Conservation (phyloP, 2,113 vertebrate species). For the Raja brachyura region DNA sequence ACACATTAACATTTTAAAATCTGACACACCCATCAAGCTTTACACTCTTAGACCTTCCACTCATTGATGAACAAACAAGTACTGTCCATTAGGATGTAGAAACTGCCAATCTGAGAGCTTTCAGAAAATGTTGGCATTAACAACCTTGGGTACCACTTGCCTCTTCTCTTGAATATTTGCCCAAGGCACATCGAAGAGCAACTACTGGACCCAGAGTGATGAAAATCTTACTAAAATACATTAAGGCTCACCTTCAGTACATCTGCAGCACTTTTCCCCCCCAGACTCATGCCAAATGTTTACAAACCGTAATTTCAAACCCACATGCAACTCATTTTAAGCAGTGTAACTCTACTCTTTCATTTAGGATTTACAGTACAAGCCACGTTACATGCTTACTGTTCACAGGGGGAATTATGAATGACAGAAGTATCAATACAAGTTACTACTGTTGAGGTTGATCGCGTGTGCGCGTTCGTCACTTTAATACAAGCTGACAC, state of each 20-base stretch:
- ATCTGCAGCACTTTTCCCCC: not conserved
- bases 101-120: not conserved
- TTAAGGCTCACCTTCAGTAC: slow-evolving; percentile 4
- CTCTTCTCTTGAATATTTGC: not conserved
- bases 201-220: not conserved
- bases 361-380: slow-evolving; percentile 31
- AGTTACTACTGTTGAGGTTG: slow-evolving; percentile 29
- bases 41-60: too few species aligned
- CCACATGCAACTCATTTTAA: slow-evolving; percentile 35
- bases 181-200: slow-evolving; percentile 1
- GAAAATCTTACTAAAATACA: slow-evolving; percentile 15
- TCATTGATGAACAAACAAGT: too few species aligned
- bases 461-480: not conserved
- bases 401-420: slow-evolving; percentile 30
- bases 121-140: not conserved
- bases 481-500: slow-evolving; percentile 12
- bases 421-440: slow-evolving; percentile 36
- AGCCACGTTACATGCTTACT: slow-evolving; percentile 19
- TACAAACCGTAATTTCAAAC: slow-evolving; percentile 4
- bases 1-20: too few species aligned
- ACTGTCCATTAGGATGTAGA: too few species aligned
- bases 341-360: slow-evolving; percentile 3
- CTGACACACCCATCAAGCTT: not conserved
- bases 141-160: not conserved
- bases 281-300: not conserved